Conservation (phyloP, 1,140 invertebrate genomes). For the Mizuhopecten yessoensis region DNA sequence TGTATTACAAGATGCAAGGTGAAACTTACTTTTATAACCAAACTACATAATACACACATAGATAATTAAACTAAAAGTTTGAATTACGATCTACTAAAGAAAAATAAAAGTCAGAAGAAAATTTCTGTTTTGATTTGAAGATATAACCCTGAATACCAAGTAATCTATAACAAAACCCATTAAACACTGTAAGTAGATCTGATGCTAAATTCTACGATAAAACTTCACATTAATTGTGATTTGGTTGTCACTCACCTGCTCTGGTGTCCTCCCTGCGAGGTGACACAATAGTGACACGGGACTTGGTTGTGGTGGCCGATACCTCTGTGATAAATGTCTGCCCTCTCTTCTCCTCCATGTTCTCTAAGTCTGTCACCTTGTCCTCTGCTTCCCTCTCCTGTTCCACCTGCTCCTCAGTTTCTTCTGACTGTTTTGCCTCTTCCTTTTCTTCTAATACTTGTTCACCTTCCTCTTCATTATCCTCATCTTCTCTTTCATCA, state of each 20-base stretch:
- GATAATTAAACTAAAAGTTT: too few relatives aligned
- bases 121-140: too few relatives aligned
- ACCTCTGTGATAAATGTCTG: conserved; percentile 71
- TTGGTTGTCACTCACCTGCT: conserved; percentile 55
- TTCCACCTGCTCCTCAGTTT: conserved; percentile 44
- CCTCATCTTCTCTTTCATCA: conserved; percentile 19
- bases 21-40: too few relatives aligned
- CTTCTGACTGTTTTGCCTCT: conserved; percentile 45
- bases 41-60: too few relatives aligned
- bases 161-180: too few relatives aligned
- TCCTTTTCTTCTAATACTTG: conserved; percentile 44
- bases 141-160: too few relatives aligned
- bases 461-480: conserved; percentile 49
- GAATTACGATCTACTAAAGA: too few relatives aligned
- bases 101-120: too few relatives aligned
- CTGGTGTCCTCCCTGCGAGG: conserved; percentile 64
- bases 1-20: too few relatives aligned
- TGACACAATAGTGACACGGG: conserved; percentile 67
- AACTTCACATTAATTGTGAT: not conserved
- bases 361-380: conserved; percentile 17
- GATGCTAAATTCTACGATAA: not conserved
- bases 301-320: conserved; percentile 64
- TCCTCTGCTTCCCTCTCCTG: conserved; percentile 47
- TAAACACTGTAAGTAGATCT: not conserved
- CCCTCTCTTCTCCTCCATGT: conserved; percentile 41